These are phyloP conservation scores for Stegodyphus mimosarum DNA, from an alignment of 1,140 invertebrate species.

Conservation along the genomic window DNA sequence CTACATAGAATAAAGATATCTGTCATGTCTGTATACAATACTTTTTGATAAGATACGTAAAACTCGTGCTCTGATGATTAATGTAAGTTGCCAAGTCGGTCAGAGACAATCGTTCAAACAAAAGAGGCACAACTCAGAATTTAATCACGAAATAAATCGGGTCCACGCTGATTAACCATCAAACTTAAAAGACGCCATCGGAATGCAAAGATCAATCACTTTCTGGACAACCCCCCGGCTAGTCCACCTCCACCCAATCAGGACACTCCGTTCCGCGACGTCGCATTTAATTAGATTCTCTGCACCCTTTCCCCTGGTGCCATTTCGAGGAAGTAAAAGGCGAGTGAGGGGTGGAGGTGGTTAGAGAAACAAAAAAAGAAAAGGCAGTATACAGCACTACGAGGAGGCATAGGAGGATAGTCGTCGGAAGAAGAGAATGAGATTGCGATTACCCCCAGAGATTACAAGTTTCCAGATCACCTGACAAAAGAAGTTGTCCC, in stretches of 20 bases:
- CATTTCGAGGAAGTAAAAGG: too few relatives aligned
- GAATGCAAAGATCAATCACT: conserved; percentile 5
- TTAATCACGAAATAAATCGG: too few relatives aligned
- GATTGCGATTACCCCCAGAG: conserved; percentile 35
- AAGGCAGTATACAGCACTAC: too few relatives aligned
- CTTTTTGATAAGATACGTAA: too few relatives aligned
- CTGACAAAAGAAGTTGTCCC: conserved; percentile 6
- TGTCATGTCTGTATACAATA: too few relatives aligned
- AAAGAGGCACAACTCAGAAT: too few relatives aligned
- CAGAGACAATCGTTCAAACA: too few relatives aligned
- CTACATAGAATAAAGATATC: too few relatives aligned
- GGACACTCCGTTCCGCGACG: conserved; percentile 27
- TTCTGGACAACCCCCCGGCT: conserved; percentile 12
- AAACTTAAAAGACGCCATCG: neutral
- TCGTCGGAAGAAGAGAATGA: conserved; percentile 15
- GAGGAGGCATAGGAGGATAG: neutral
- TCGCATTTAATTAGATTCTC: conserved; percentile 52
- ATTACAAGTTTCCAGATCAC: conserved; percentile 27
- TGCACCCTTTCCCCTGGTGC: neutral
- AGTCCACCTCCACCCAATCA: conserved; percentile 10
- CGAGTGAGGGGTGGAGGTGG: too few relatives aligned
- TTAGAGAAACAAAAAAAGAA: too few relatives aligned
- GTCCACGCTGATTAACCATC: neutral
- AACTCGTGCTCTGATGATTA: too few relatives aligned
- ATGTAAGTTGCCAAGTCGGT: too few relatives aligned